Base-by-base conservation (phyloP, 1,140 invertebrate species). In the Drosophila yakuba region DNA sequence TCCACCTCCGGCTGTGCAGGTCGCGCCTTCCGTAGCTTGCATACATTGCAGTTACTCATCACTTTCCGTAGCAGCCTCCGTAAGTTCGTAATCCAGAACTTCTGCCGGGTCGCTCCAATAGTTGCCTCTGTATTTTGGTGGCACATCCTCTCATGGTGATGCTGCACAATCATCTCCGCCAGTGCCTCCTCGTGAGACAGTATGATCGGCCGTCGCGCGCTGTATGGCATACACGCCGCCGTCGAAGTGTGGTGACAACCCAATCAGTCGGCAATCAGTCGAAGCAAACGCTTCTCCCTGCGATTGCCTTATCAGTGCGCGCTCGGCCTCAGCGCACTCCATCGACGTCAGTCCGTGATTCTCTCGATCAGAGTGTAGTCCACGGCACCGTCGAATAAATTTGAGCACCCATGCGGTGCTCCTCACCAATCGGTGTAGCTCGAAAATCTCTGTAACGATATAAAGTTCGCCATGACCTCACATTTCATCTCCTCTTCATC, bases 91-190 rank as follows among this genome's bases (percentile, higher is more conserved):
- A 23, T 23, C 23, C 23, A 23, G 23, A 23, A 23, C 23, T 23
- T 23, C 23, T 23, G 4, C 23, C 23, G 23, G 23, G 4, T 41
- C 39, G 39, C 39, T 41, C 1, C 28, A 28, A 15, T 15, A n/a
- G n/a, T 41, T 0, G 38, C 32, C 14, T 59, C 20, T 6, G 28
- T 20, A 11, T 55, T 69, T n/a, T 54, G n/a, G 38, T 48, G 66
- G n/a, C 11, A 28, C 23, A 47, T 62, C 32, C 15, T 55, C 15
- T 10, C 25, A 14, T 55, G 66, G 23, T 28, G 36, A 4, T 36
- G 32, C 38, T 61, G 35, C 15, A 72, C 52, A 10, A 32, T 52
- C 12, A 48, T 47, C 2, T 60, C 38, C 39, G 36, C 38, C 41
- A 8, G 43, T 38, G 23, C 39, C 48, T n/a, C 4, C 4, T 47